A percentile compares a stretch with the other conserved stretches of the same genome.
These are phyloP conservation scores for Agapostemon virescens DNA, from an alignment of 2,888 invertebrate species.

Conservation along the genomic window DNA sequence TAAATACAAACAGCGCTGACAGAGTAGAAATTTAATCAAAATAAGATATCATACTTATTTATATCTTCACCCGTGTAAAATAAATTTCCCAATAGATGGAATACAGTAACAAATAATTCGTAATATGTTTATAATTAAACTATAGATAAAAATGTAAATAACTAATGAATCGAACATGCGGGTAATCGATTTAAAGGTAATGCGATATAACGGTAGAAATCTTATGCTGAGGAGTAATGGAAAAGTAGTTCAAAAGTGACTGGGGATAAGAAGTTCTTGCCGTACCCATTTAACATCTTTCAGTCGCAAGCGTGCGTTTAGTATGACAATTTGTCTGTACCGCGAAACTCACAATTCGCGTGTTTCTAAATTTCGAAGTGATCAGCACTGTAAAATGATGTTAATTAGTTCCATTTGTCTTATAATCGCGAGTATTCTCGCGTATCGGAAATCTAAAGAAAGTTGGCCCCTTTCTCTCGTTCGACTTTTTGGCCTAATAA, in stretches of 20 bases:
- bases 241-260: constrained; percentile 41
- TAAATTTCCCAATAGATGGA: not conserved
- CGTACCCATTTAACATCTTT: constrained; percentile 15
- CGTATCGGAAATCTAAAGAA: constrained; percentile 20
- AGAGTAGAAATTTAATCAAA: not conserved
- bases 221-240: not conserved
- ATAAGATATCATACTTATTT: not conserved
- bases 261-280: constrained; percentile 3
- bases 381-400: constrained; percentile 28
- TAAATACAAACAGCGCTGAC: not conserved
- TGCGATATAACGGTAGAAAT: constrained; percentile 43
- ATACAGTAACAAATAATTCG: too few relatives aligned
- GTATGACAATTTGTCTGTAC: not conserved
- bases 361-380: not conserved
- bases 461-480: not conserved
- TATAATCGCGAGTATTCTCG: constrained; percentile 26
- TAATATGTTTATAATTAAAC: too few relatives aligned
- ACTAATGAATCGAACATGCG: not conserved
- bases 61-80: too few relatives aligned
- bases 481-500: not conserved
- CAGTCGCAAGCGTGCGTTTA: not conserved
- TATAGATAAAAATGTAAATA: not conserved
- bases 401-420: constrained; percentile 28
- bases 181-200: not conserved
- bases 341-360: not conserved